Evolutionary conservation across 2,113 vertebrate genomes (phyloP), one percentile per base, ranked within the genome.

Genomic region (Oxygymnocypris stewartii): DNA sequence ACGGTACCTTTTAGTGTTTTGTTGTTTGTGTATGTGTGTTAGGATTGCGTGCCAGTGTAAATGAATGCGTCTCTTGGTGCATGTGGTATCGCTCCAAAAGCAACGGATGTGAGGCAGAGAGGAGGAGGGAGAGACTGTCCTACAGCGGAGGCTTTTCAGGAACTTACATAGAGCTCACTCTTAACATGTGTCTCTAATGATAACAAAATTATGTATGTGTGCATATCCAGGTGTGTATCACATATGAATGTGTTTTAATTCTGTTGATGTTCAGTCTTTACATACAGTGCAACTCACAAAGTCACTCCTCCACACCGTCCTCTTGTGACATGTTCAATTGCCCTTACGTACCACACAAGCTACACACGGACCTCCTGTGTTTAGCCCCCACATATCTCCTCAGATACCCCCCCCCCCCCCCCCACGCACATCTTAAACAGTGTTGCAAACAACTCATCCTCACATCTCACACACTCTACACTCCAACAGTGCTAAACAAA

Each of bases 41-140:
- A 75, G 40, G 37, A n/a, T 57, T 61, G 75, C 57, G 51, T 88
- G 86, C 77, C 71, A 20, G 85, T 91, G 86, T 74, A 75, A 79
- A 84, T 75, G 79, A 67, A 76, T 87, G 81, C 80, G 59, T 88
- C 44, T 82, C 18, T 71, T 86, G 86, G 87, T 91, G 79, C 84
- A 92, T 86, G 88, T 89, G 90, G 82, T 88, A 92, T 90, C 84
- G 25, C 23, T 85, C 90, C 87, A 87, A 86, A 84, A 51, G 80
- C 82, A 88, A 84, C 78, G 90, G 91, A 93, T 82, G 85, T 88
- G 49, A 61, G 83, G 57, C 47, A 63, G 83, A 42, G 83, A 84
- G 37, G n/a, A 65, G 54, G 25, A 73, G 18, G 42, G 82, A 57
- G 18, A 37, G 57, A 63, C 13, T 63, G n/a, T 31, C 16, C 28